phyloP scores from a whole-genome alignment of 2,888 invertebrate genomes.

The Nebria brevicollis region DNA sequence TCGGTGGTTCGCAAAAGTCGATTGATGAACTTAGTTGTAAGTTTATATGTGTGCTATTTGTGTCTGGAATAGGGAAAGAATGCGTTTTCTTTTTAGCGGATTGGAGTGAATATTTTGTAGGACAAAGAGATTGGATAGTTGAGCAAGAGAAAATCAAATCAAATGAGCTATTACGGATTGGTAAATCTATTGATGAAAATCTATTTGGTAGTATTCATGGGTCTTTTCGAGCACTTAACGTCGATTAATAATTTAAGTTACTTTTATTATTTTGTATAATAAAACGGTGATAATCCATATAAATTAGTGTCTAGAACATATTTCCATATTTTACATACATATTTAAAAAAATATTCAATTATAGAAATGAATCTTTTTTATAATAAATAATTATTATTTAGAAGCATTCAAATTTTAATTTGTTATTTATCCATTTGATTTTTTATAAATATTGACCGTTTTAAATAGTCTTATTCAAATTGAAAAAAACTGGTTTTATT shows the following conservation, averaged over 20 bases:
- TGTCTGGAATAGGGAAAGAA: neutral
- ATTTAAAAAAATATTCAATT: neutral
- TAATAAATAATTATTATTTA: too few species aligned
- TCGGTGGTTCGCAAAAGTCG: neutral
- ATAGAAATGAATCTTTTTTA: neutral
- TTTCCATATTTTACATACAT: neutral
- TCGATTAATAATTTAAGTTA: conserved; percentile 3
- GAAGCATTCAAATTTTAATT: too few species aligned
- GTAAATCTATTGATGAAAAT: neutral
- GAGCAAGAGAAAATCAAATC: neutral
- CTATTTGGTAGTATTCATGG: conserved; percentile 8
- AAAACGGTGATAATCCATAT: conserved; percentile 51
- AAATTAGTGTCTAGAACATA: conserved; percentile 53
- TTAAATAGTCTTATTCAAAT: too few species aligned
- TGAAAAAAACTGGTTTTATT: too few species aligned
- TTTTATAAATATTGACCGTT: too few species aligned
- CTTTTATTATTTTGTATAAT: too few species aligned
- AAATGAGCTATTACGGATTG: neutral
- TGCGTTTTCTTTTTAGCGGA: neutral
- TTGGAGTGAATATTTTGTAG: neutral
- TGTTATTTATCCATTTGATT: too few species aligned
- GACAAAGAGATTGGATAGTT: neutral
- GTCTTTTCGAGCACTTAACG: neutral
- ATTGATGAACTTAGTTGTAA: neutral
- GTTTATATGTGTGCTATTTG: neutral